Evolutionary conservation across 2,797 vertebrate species (phyloP), one percentile per base, ranked within the genome.

Genomic region (Tragopan temminckii): DNA sequence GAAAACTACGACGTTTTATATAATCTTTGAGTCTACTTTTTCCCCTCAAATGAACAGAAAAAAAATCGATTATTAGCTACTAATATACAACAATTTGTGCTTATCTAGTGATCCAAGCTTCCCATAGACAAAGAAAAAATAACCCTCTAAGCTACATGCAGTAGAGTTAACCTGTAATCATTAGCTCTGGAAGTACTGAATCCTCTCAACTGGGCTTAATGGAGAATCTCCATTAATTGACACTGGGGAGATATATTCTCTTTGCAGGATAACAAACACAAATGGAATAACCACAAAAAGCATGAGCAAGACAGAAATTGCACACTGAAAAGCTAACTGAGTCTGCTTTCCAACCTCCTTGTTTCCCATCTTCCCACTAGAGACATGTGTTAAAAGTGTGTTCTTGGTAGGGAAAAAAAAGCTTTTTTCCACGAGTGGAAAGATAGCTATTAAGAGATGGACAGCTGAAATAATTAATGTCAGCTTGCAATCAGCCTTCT

Each of bases 51-150:
- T 59, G 61, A 87, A 72, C 23, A 88, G 46, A 89, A 93, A 86
- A 82, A 85, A 86, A 82, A 82, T 62, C 29, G 85, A 80, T 92
- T 68, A 88, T 85, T 85, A 91, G 25, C 38, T 71, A 80, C 12
- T 29, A 58, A 53, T 80, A 52, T 59, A 29, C 12, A 62, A 45
- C 5, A 83, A 66, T 63, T 76, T 43, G 19, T 72, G 63, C 18
- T 66, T 78, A 80, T 88, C 9, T 64, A 80, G 58, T 89, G 53
- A 83, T 78, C 33, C 58, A 85, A 21, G 5, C 21, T 89, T 45
- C 85, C 40, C 38, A 42, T 5, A 69, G 68, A 80, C 40, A 85
- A 62, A 80, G 27, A 9, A 63, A 87, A 40, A 78, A 76, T 61
- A 76, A 50, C 1, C 1, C 62, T 24, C 21, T 91, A 85, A 83